Percentiles rank a stretch among this genome's conserved stretches.
These are phyloP conservation scores for Emys orbicularis DNA, from an alignment of 2,797 vertebrate genomes.

Conservation along the genomic window DNA sequence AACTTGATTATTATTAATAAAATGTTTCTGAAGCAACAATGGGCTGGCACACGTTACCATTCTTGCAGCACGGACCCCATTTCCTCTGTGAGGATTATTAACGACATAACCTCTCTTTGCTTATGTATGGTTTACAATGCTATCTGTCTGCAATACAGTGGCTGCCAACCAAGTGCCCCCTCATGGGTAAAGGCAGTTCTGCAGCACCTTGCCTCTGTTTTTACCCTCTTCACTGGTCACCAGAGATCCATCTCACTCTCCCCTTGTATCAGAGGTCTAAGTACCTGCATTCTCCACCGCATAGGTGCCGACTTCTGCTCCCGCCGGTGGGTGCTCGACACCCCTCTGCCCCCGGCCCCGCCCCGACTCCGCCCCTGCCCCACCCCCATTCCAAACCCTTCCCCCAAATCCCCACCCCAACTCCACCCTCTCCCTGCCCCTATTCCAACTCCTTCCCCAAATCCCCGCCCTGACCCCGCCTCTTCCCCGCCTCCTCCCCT, in stretches of 20 bases:
- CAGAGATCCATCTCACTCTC: not conserved
- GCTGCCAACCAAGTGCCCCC: no score
- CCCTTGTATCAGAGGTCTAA: not conserved
- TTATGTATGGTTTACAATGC: conserved; percentile 11
- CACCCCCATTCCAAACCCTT: no score
- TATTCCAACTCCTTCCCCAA: no score
- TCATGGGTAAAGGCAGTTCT: no score
- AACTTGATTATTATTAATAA: conserved; percentile 36
- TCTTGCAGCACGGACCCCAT: not conserved
- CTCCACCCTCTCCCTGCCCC: no score
- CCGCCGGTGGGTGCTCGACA: no score
- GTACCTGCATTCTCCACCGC: not conserved
- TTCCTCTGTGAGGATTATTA: conserved; percentile 19
- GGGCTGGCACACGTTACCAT: not conserved
- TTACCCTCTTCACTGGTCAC: not conserved
- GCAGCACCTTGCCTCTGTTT: not conserved
- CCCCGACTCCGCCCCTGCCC: no score
- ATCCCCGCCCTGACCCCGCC: no score
- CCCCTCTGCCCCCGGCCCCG: no score
- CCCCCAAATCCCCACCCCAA: no score
- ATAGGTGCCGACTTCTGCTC: no score
- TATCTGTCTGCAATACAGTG: not conserved
- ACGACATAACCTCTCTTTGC: not conserved
- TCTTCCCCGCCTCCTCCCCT: no score
- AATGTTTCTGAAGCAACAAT: conserved; percentile 43